Evolutionary conservation across 2,113 vertebrate genomes (phyloP), one percentile per base, ranked within the genome.

Genomic region (Cnemophilus loriae): DNA sequence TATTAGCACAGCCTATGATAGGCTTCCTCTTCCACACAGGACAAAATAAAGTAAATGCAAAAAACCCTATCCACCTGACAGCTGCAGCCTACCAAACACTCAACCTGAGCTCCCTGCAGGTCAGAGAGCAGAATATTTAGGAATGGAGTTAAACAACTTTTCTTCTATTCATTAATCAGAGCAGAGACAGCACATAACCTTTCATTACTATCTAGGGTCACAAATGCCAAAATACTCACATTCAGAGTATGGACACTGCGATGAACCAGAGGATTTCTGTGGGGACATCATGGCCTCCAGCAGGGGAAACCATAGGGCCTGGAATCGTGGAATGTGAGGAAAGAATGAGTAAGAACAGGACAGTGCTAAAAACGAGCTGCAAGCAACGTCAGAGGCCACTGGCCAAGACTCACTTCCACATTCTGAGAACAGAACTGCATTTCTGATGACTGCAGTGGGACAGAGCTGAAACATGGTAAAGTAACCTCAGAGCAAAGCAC

Each of bases 251-350:
- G 80, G 97, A 85, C 93, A 97, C 56, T 97, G 78, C 1, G 97
- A 95, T 2, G 98, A 98, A 82, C 98, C 97, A 33, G 98, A 97
- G 35, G 98, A 97, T 95, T 99, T 99, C 97, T 99, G 99, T 44
- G 99, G 98, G 26, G 98, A 98, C 99, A 99, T 99, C 99, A 99
- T 99, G 18, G 98, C 98, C 93, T 99, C 99, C 84, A 99, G 92
- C 27, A 99, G 97, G 3, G 99, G 99, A 97, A 99, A 99, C 99
- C 99, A 99, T 16, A 99, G 98, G 7, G 97, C 98, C 99, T 99
- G 82, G 23, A 64, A 84, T 21, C n/a, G 81, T 53, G 23, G 35
- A 88, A 77, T 9, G 42, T 6, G 13, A 18, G 61, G 2, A 60
- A 67, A 84, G 47, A 44, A 19, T 2, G 46, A 64, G 49, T 82